Evolutionary conservation across 2,113 vertebrate genomes (phyloP).

Genomic region (Osmerus mordax): DNA sequence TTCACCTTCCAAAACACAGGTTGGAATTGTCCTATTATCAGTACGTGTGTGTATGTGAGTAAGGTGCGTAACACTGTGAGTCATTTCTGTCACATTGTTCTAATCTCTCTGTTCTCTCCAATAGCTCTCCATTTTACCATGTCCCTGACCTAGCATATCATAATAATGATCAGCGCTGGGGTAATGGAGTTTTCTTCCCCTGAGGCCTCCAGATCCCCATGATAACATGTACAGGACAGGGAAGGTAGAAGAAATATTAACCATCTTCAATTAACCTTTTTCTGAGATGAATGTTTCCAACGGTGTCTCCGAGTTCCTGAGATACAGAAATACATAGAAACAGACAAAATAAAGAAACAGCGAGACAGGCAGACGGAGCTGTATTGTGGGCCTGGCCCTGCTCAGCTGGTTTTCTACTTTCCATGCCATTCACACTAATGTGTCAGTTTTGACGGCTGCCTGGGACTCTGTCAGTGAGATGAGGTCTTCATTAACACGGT

Average conservation of each 20-base stretch:
- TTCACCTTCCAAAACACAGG: no score
- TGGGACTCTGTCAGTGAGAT: constrained; percentile 40
- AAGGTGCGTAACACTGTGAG: no score
- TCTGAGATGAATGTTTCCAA: constrained; percentile 10
- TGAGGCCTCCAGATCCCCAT: constrained; percentile 28
- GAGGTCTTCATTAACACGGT: constrained; percentile 64
- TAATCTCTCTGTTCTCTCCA: no score
- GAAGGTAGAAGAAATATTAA: constrained; percentile 4
- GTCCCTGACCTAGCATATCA: background rate
- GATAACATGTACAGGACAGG: constrained; percentile 24
- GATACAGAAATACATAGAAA: no score
- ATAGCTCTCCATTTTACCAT: no score
- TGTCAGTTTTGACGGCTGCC: constrained; percentile 43
- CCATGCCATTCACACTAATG: constrained; percentile 18
- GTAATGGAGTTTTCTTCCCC: background rate
- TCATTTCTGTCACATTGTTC: no score
- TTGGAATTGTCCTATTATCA: no score
- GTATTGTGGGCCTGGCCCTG: constrained; percentile 25
- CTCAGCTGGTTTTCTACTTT: constrained; percentile 18
- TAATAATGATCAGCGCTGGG: background rate
- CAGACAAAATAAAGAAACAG: background rate
- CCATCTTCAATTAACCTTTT: constrained; percentile 32
- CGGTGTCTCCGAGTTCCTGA: constrained; percentile 13
- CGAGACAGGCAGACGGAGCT: background rate
- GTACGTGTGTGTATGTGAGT: no score